Evolutionary conservation across 2,113 vertebrate genomes (phyloP).

Genomic region (Corythaixoides concolor): DNA sequence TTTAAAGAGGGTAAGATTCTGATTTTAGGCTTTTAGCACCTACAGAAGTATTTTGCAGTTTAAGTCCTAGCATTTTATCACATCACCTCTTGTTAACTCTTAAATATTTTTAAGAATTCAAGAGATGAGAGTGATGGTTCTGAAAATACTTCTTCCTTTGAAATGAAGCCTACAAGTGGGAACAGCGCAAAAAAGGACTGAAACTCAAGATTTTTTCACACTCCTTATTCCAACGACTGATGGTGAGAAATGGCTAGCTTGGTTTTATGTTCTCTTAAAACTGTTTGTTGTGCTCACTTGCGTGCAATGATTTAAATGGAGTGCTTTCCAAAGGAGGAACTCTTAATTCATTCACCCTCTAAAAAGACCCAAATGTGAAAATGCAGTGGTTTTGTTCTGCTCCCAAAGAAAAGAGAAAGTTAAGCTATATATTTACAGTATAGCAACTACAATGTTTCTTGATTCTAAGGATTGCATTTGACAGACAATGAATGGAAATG

Average conservation of each 20-base stretch:
- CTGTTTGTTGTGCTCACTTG: neutral
- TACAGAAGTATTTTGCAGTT: neutral
- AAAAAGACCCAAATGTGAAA: neutral
- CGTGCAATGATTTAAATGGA: neutral
- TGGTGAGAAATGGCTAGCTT: neutral
- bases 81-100: conserved; percentile 43
- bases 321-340: neutral
- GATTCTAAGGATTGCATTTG: neutral
- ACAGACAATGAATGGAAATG: neutral
- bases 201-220: conserved; percentile 37
- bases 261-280: conserved; percentile 1
- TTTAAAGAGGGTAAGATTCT: neutral
- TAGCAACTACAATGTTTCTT: neutral
- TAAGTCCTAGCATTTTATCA: conserved; percentile 29
- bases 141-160: conserved; percentile 9
- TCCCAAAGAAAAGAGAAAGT: neutral
- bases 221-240: neutral
- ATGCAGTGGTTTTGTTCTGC: neutral
- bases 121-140: neutral
- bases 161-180: neutral
- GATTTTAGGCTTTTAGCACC: conserved; percentile 55
- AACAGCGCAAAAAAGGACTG: neutral
- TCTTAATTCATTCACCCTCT: neutral
- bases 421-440: neutral
- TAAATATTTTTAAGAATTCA: conserved; percentile 37